Evolutionary conservation across 2,113 vertebrate genomes (phyloP), one percentile per base, ranked within the genome.

Genomic region (Ammodytes marinus): DNA sequence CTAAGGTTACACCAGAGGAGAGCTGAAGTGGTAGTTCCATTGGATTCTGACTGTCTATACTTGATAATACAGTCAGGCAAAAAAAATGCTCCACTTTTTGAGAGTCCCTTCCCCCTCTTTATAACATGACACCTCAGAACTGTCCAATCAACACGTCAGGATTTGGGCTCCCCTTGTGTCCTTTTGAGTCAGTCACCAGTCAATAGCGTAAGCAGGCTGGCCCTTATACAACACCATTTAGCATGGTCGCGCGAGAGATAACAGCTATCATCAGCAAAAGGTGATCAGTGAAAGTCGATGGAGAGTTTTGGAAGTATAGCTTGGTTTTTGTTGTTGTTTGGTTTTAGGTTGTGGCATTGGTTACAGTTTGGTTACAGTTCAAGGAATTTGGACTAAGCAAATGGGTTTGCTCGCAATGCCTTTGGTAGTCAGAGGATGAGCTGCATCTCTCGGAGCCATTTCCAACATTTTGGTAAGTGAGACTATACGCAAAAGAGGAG

Each of bases 21-120:
- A 90, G 87, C 87, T 90, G 87, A 94, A 95, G 94, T 96, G 95
- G 95, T 95, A 91, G 90, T 93, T 95, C 91, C 90, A 91, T 93
- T 72, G 68, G 91, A 86, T 90, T 94, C 86, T 87, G 93, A 90
- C 91, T 85, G 78, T 90, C 77, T 91, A 27, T 27, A 90, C 82
- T 86, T 82, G 55, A 87, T 93, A 92, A 94, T 88, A 94, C 88
- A 91, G 4, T 93, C 87, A 85, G 91, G 91, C 91, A 89, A 27
- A 27, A 27, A 1, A 27, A 27, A 90, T 85, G 83, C 90, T 93
- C 87, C 86, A 80, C 87, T 80, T 90, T 80, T 90, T 80, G 78
- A 91, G 89, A 90, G 88, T 87, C 93, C 88, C 88, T 85, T 89
- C 79, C 85, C 86, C 85, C 86, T 90, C 74, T 27, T 27, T 27